Conservation (phyloP, 2,888 invertebrate genomes). For the Cephus pulcher region DNA sequence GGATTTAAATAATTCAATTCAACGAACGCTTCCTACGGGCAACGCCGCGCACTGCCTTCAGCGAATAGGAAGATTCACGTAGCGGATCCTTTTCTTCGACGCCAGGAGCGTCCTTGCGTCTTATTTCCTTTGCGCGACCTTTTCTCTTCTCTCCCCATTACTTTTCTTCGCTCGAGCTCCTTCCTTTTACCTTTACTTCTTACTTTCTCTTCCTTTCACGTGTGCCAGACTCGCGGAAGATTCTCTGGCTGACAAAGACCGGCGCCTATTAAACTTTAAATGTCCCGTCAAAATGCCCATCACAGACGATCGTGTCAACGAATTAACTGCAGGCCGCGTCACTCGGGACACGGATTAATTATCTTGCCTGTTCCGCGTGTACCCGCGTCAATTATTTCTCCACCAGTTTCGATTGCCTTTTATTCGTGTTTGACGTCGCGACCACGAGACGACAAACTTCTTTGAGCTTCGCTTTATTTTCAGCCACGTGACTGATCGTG, state of each 20-base stretch:
- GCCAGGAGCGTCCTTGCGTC: not conserved
- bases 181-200: slow-evolving; percentile 24
- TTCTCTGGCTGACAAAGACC: not conserved
- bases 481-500: not conserved
- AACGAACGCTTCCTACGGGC: slow-evolving; percentile 48
- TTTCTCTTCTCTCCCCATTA: not conserved
- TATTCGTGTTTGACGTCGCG: not conserved
- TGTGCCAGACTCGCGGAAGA: not conserved
- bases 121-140: not conserved
- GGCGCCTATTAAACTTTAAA: not conserved
- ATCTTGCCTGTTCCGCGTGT: not conserved
- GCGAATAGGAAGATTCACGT: slow-evolving; percentile 6
- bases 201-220: slow-evolving; percentile 30
- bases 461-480: not conserved
- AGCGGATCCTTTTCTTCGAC: not conserved
- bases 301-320: not conserved
- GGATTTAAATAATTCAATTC: slow-evolving; percentile 64
- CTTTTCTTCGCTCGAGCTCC: not conserved
- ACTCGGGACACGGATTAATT: not conserved
- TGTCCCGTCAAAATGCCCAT: not conserved
- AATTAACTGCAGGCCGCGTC: not conserved
- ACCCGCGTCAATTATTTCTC: not conserved
- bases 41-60: not conserved
- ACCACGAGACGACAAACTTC: not conserved
- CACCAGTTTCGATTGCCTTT: not conserved